phyloP scores from a whole-genome alignment of 2,113 vertebrate species.

The Arenaria interpres region DNA sequence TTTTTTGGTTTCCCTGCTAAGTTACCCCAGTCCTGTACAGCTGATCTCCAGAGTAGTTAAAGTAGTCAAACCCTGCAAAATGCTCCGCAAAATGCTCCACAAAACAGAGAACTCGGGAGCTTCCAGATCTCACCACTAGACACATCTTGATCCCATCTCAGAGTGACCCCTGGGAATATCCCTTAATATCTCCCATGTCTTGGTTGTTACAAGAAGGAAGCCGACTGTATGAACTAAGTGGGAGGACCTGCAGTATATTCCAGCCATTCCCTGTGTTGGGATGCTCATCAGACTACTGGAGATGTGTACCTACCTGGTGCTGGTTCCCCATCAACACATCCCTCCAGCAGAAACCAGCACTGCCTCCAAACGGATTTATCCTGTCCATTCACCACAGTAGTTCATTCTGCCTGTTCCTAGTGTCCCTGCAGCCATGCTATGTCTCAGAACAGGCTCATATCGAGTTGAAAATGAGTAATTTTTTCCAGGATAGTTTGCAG shows the following conservation, averaged over 20 bases:
- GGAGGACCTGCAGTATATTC: not conserved
- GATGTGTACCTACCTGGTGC: fast-evolving
- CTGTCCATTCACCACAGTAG: not conserved
- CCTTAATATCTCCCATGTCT: not conserved
- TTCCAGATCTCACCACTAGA: not conserved
- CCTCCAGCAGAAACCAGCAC: not conserved
- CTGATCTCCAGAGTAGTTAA: not conserved
- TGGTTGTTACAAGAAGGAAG: not conserved
- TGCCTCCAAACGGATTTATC: not conserved
- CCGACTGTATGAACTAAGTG: not conserved
- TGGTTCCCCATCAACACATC: not conserved
- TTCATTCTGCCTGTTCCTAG: not conserved
- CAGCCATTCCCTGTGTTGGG: not conserved
- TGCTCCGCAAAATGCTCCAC: not conserved
- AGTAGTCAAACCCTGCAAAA: not conserved
- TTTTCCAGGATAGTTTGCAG: not conserved
- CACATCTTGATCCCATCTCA: not conserved
- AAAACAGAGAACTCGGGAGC: not conserved
- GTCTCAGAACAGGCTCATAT: not conserved
- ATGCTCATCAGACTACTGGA: not conserved
- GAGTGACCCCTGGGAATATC: not conserved
- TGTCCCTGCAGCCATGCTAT: not conserved
- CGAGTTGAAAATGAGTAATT: not conserved
- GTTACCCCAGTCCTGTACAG: not conserved
- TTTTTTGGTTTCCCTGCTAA: not conserved